These are phyloP conservation scores for Pagetopsis macropterus DNA, from an alignment of 2,797 vertebrate species.

Conservation along the genomic window DNA sequence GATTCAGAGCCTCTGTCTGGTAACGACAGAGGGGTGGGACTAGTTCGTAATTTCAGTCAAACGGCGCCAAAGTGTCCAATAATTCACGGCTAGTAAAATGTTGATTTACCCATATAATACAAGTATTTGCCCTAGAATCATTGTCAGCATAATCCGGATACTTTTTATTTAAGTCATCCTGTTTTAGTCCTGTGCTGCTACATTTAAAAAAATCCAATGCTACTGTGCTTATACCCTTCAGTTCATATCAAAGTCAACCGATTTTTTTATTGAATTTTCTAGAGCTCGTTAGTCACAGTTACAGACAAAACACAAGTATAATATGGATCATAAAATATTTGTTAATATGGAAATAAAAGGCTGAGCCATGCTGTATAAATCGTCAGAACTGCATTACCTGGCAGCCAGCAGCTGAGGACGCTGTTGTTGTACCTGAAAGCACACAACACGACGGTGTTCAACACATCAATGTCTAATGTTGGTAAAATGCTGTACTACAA, in stretches of 20 bases:
- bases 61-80: slow-evolving; percentile 60
- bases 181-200: neutral
- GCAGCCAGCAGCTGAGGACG: slow-evolving; percentile 50
- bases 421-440: slow-evolving; percentile 28
- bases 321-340: neutral
- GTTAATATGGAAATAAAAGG: neutral
- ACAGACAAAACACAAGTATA: neutral
- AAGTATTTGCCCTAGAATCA: neutral
- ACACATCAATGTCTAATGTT: neutral
- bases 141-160: neutral
- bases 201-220: neutral
- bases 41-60: slow-evolving; percentile 29
- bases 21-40: slow-evolving; percentile 17
- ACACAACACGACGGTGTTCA: neutral
- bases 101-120: neutral
- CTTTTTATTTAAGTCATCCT: accelerated
- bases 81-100: too few species aligned
- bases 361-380: neutral
- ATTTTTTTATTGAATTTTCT: neutral
- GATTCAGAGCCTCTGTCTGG: neutral
- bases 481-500: too few species aligned
- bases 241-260: neutral
- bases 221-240: neutral
- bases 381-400: slow-evolving; percentile 7
- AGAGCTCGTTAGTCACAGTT: neutral